Evolutionary conservation across 2,113 vertebrate species (phyloP), one percentile per base, ranked within the genome.

Genomic region (Barbus barbus): DNA sequence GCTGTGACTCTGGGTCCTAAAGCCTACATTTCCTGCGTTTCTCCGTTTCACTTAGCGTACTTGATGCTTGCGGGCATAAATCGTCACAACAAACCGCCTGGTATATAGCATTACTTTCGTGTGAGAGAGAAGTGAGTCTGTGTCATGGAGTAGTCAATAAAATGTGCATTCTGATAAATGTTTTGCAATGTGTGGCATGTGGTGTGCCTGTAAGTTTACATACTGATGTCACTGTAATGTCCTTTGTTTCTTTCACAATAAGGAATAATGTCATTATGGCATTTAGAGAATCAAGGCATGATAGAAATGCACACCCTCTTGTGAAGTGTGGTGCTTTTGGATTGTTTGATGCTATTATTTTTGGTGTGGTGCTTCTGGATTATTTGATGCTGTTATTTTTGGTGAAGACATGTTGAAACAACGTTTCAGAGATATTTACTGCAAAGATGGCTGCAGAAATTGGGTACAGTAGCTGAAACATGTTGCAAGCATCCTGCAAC

Each of bases 1-100:
- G 74, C 41, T 44, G 12, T 85, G 84, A 73, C 77, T 71, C 92
- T 90, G 92, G 94, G 94, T 95, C 94, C 93, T 95, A 95, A 90
- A 87, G 93, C 91, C 93, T 81, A 24, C 22, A 36, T 4, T 9
- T 1, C 28, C 28, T 31, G 76, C 28, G 1, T 36, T 83, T 72
- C 58, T 74, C 58, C 1, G 7, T 83, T 67, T 63, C 14, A 71
- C 31, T 78, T 36, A 67, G 28, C 14, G 38, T 78, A 85, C 82
- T 78, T 69, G 74, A 36, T 51, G 81, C 51, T 78, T 82, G 78
- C 77, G 53, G 51, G 82, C 78, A 84, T 78, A 86, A 86, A 56
- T 53, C 28, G 2, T 88, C 61, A 83, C 48, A 48, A 87, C 36
- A 80, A 60, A 53, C 20, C 16, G 46, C 33, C 33, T 65, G 33